These are phyloP conservation scores for Montipora capitata DNA, from an alignment of 92 coral and sea anemone genomes.

Conservation along the genomic window DNA sequence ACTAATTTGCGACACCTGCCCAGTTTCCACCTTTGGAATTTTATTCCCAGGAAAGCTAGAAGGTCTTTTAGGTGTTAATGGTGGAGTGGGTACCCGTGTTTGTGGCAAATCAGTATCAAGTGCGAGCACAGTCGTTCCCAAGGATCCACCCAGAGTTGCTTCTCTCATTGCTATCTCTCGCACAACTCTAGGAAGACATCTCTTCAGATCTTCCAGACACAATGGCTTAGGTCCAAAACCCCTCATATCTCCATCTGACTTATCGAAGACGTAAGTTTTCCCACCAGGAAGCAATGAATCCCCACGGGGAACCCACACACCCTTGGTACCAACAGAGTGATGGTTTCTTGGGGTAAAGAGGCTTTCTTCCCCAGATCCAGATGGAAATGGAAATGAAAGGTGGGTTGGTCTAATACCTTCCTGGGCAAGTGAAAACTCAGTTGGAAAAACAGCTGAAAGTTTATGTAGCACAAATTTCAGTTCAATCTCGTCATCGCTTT, in stretches of 20 bases:
- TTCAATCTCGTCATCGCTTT: constrained; percentile 54
- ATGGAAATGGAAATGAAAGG: constrained; percentile 84
- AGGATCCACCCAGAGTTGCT: constrained; percentile 89
- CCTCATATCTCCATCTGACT: constrained; percentile 59
- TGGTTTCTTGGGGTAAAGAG: constrained; percentile 54
- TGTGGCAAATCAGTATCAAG: constrained; percentile 88
- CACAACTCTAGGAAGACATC: constrained; percentile 92
- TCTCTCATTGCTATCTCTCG: constrained; percentile 91
- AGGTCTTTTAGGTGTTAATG: constrained; percentile 81
- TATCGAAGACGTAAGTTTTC: constrained; percentile 58
- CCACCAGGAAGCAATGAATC: constrained; percentile 72
- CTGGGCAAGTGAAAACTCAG: constrained; percentile 61
- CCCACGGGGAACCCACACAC: constrained; percentile 83
- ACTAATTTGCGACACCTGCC: constrained; percentile 29
- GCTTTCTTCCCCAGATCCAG: constrained; percentile 69
- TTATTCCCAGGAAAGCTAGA: constrained; percentile 66
- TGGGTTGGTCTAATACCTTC: constrained; percentile 21
- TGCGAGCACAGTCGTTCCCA: constrained; percentile 92
- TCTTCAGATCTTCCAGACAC: constrained; percentile 82
- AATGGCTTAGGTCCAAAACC: constrained; percentile 72
- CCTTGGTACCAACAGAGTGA: constrained; percentile 49
- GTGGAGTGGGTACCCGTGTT: constrained; percentile 81
- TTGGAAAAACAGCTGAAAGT: constrained; percentile 78
- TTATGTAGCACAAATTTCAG: constrained; percentile 67
- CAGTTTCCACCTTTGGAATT: constrained; percentile 32